Conservation (phyloP, 2,113 vertebrate species). For the Dicentrarchus labrax region DNA sequence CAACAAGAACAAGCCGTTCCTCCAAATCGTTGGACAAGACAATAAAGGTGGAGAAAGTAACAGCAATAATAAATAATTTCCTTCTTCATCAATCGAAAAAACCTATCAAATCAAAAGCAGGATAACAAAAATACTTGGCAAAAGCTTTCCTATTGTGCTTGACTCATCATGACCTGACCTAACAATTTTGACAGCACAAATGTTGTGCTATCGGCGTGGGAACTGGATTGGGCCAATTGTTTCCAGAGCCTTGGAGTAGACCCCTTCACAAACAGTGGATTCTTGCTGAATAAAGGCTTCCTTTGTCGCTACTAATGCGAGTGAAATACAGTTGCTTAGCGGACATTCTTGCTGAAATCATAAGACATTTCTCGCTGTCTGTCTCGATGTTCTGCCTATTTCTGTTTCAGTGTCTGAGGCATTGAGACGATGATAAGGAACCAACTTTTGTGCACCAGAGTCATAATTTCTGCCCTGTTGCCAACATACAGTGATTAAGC, state of each 20-base stretch:
- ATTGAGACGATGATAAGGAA: slow-evolving; percentile 14
- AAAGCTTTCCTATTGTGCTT: background rate
- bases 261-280: slow-evolving; percentile 82
- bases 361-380: slow-evolving; percentile 76
- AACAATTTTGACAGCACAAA: slow-evolving; percentile 35
- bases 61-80: background rate
- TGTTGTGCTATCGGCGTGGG: slow-evolving; percentile 86
- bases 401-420: background rate
- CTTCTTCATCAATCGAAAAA: background rate
- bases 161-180: slow-evolving; percentile 26
- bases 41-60: background rate
- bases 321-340: slow-evolving; percentile 91
- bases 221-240: slow-evolving; percentile 90
- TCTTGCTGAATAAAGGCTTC: slow-evolving; percentile 88
- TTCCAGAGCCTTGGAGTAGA: slow-evolving; percentile 87
- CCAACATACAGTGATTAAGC: background rate
- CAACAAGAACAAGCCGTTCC: background rate
- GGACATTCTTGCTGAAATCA: slow-evolving; percentile 92
- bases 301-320: slow-evolving; percentile 89
- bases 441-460: slow-evolving; percentile 3
- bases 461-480: background rate
- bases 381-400: slow-evolving; percentile 1
- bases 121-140: slow-evolving; percentile 1
- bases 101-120: background rate
- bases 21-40: background rate